These are phyloP conservation scores for Drosophila gunungcola DNA, from an alignment of 1,140 invertebrate genomes.

Conservation along the genomic window DNA sequence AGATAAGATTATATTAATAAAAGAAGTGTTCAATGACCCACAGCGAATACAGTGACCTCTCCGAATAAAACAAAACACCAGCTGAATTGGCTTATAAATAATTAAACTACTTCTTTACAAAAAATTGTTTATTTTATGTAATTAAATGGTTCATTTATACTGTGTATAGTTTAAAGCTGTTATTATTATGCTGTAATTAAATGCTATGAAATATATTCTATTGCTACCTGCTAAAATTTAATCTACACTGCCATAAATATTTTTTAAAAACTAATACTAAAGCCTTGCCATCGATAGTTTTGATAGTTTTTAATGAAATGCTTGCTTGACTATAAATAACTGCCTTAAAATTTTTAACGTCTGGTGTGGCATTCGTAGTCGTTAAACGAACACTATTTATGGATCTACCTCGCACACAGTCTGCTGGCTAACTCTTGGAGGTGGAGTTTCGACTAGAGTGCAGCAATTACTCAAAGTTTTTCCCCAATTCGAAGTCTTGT, in stretches of 20 bases:
- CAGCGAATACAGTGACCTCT: too few relatives aligned
- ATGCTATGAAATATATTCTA: too few relatives aligned
- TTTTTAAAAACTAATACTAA: too few relatives aligned
- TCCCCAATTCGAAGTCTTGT: conserved; percentile 25
- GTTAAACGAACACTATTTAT: conserved; percentile 28
- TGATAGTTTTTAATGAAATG: neutral
- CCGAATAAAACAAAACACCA: neutral
- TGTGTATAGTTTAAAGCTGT: too few relatives aligned
- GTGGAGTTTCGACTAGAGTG: conserved; percentile 32
- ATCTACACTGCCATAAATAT: too few relatives aligned
- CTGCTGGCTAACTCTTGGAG: neutral
- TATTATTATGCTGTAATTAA: too few relatives aligned
- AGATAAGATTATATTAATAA: neutral
- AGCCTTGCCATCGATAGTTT: neutral
- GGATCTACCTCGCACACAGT: neutral
- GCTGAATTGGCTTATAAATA: too few relatives aligned
- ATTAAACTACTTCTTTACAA: too few relatives aligned
- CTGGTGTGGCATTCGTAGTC: conserved; percentile 21
- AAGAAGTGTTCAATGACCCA: neutral
- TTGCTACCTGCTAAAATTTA: too few relatives aligned
- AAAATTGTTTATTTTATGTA: too few relatives aligned
- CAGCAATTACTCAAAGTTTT: conserved; percentile 69
- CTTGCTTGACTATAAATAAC: too few relatives aligned
- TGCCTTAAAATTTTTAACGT: neutral
- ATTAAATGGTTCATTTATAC: too few relatives aligned